Evolutionary conservation across 2,797 vertebrate species (phyloP).

Genomic region (Cirrhinus molitorella): DNA sequence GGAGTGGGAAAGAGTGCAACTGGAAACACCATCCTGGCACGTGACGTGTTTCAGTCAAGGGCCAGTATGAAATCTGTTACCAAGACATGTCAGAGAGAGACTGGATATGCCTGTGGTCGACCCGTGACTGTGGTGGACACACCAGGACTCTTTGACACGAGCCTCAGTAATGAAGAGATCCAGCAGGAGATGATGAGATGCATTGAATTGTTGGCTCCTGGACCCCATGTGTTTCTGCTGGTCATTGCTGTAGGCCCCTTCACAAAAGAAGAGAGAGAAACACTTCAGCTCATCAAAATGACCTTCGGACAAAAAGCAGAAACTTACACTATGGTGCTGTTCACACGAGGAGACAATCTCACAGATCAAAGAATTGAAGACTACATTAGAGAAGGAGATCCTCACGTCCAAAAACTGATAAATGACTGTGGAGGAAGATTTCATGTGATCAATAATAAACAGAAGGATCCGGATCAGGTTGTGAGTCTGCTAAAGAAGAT

Average conservation of each 20-base stretch:
- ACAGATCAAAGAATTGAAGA: neutral
- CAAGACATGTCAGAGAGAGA: neutral
- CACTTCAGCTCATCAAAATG: conserved; percentile 5
- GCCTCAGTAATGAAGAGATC: neutral
- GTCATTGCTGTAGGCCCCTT: neutral
- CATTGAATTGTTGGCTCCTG: neutral
- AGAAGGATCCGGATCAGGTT: neutral
- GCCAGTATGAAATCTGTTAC: neutral
- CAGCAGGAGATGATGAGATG: conserved; percentile 8
- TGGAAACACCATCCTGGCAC: neutral
- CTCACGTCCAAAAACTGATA: neutral
- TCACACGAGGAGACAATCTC: conserved; percentile 12
- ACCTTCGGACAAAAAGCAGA: conserved; percentile 19
- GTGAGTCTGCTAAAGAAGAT: conserved; percentile 11
- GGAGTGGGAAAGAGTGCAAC: conserved; percentile 37
- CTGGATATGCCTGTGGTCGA: neutral
- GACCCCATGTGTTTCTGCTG: conserved; percentile 22
- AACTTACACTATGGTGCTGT: no score
- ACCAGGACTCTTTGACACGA: conserved; percentile 14
- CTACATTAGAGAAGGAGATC: neutral
- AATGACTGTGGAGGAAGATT: conserved; percentile 37
- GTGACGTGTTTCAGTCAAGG: neutral
- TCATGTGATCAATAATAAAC: conserved; percentile 39
- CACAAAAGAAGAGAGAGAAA: conserved; percentile 25
- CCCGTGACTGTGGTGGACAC: conserved; percentile 20